Evolutionary conservation across 2,888 invertebrate genomes (phyloP).

Genomic region (Pomacea canaliculata): DNA sequence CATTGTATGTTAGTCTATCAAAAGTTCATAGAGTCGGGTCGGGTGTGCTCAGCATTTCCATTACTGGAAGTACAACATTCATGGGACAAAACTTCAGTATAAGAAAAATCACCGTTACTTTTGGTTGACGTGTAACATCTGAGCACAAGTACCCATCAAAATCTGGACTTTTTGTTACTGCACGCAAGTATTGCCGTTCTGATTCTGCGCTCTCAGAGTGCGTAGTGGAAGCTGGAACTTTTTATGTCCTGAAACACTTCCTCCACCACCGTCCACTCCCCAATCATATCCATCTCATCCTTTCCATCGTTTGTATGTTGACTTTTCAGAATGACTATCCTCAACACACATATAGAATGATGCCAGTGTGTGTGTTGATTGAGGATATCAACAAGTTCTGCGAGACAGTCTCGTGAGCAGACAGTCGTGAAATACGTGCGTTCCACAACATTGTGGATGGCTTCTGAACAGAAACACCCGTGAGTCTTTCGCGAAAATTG

Average conservation of each 20-base stretch:
- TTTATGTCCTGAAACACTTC: constrained; percentile 39
- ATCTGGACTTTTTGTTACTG: constrained; percentile 17
- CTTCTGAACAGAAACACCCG: constrained; percentile 38
- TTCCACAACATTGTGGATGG: constrained; percentile 33
- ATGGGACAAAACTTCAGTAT: constrained; percentile 47
- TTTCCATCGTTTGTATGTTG: neutral
- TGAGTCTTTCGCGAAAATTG: constrained; percentile 43
- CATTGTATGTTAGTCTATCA: constrained; percentile 50
- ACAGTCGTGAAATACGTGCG: constrained; percentile 35
- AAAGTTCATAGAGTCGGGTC: constrained; percentile 53
- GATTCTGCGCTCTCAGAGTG: constrained; percentile 34
- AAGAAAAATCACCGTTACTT: constrained; percentile 28
- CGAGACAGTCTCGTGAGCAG: constrained; percentile 16
- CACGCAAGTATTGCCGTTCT: constrained; percentile 38
- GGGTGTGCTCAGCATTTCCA: constrained; percentile 45
- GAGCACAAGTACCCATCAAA: constrained; percentile 31
- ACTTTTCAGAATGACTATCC: neutral
- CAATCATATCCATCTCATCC: neutral
- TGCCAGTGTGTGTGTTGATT: constrained; percentile 24
- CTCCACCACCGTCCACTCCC: constrained; percentile 34
- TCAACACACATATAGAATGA: constrained; percentile 11
- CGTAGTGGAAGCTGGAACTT: constrained; percentile 42
- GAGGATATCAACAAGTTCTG: constrained; percentile 26
- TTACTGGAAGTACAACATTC: constrained; percentile 48
- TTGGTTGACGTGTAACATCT: constrained; percentile 35